Evolutionary conservation across 1,140 invertebrate genomes (phyloP).

Genomic region (Saccostrea glomerata): DNA sequence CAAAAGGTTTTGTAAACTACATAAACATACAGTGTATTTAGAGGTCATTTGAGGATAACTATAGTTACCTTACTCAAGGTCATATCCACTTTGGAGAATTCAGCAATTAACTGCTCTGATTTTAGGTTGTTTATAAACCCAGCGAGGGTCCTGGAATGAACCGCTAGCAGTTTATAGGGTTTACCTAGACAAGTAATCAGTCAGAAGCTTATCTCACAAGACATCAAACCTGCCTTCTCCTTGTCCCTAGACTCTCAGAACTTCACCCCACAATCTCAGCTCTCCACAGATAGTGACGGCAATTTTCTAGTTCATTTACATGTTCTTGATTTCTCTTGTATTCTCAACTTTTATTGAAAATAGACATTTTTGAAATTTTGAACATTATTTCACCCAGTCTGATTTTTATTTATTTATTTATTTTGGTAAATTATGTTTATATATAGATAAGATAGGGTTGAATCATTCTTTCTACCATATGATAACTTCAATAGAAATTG

Average conservation of each 20-base stretch:
- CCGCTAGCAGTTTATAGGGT: slow-evolving; percentile 6
- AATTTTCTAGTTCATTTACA: too few relatives aligned
- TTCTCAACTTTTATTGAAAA: too few relatives aligned
- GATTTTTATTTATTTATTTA: too few relatives aligned
- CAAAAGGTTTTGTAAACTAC: background rate
- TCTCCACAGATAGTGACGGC: too few relatives aligned
- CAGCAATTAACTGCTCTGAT: slow-evolving; percentile 24
- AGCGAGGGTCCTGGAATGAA: background rate
- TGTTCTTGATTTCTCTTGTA: too few relatives aligned
- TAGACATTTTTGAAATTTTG: too few relatives aligned
- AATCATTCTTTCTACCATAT: too few relatives aligned
- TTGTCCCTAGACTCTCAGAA: too few relatives aligned
- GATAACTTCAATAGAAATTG: background rate
- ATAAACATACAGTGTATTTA: background rate
- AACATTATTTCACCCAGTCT: too few relatives aligned
- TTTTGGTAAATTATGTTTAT: too few relatives aligned
- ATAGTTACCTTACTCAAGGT: slow-evolving; percentile 4
- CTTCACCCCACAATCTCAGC: too few relatives aligned
- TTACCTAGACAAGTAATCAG: slow-evolving; percentile 18
- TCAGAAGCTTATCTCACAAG: slow-evolving; percentile 8
- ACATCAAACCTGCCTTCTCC: slow-evolving; percentile 16
- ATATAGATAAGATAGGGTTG: too few relatives aligned
- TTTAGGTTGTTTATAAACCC: slow-evolving; percentile 21
- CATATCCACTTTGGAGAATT: background rate
- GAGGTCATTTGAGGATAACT: slow-evolving; percentile 15